Percentiles rank a stretch among this genome's conserved stretches.
Evolutionary conservation across 2,888 invertebrate species (phyloP).

Genomic region (Spatulosminthurus flaviceps): DNA sequence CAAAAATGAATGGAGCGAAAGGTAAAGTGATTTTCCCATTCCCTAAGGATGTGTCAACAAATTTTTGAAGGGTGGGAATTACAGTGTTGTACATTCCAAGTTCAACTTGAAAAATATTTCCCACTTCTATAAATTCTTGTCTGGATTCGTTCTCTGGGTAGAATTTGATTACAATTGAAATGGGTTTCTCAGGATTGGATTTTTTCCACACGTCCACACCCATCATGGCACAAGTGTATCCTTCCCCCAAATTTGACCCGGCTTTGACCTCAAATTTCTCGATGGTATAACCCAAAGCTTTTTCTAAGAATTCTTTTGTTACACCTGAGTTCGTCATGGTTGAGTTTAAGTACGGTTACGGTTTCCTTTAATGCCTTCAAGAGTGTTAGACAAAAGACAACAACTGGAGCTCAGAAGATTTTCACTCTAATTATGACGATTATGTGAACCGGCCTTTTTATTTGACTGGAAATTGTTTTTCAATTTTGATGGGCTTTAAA

Average conservation of each 20-base stretch:
- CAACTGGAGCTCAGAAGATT: no score
- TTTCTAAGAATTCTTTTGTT: slow-evolving; percentile 44
- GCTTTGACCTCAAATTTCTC: slow-evolving; percentile 31
- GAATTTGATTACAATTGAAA: slow-evolving; percentile 52
- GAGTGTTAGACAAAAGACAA: no score
- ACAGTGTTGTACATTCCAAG: slow-evolving; percentile 45
- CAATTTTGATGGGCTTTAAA: no score
- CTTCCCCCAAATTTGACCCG: slow-evolving; percentile 40
- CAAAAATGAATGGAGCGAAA: not conserved
- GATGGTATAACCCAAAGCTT: not conserved
- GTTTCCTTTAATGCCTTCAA: no score
- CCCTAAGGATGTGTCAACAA: slow-evolving; percentile 37
- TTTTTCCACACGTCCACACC: slow-evolving; percentile 21
- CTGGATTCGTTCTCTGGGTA: slow-evolving; percentile 52
- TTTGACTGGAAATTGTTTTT: no score
- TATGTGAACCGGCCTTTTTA: no score
- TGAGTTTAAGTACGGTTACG: no score
- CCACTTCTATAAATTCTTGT: slow-evolving; percentile 47
- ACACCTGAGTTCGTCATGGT: no score
- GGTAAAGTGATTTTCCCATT: not conserved
- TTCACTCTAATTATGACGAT: no score
- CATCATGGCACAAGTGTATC: slow-evolving; percentile 35
- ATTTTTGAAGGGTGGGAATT: slow-evolving; percentile 44
- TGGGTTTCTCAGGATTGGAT: not conserved
- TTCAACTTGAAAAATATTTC: slow-evolving; percentile 53